These are phyloP conservation scores for Notothenia rossii DNA, from an alignment of 2,113 vertebrate genomes.

Conservation along the genomic window DNA sequence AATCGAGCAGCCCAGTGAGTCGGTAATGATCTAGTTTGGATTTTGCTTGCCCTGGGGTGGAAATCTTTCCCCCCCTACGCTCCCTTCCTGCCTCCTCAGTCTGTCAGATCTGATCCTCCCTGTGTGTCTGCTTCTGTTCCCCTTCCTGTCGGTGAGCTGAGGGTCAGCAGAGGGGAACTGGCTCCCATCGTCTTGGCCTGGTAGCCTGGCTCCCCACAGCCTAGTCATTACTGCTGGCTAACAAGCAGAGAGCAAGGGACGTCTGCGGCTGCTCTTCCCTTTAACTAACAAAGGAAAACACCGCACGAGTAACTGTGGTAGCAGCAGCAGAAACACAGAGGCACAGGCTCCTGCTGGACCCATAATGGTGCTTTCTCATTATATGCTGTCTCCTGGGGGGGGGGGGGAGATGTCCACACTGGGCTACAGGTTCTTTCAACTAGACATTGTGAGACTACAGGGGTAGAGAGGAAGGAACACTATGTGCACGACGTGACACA, in stretches of 20 bases:
- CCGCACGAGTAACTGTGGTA: slow-evolving; percentile 68
- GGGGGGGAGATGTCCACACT: slow-evolving; percentile 43
- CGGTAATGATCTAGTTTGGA: slow-evolving; percentile 45
- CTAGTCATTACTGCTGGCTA: slow-evolving; percentile 79
- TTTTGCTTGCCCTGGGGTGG: slow-evolving; percentile 15
- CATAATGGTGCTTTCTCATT: slow-evolving; percentile 76
- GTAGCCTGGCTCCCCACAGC: slow-evolving; percentile 71
- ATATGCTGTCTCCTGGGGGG: slow-evolving; percentile 53
- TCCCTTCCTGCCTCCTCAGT: slow-evolving; percentile 39
- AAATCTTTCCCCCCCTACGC: slow-evolving; percentile 17
- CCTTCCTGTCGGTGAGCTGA: slow-evolving; percentile 66
- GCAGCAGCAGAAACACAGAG: slow-evolving; percentile 50
- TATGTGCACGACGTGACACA: slow-evolving; percentile 53
- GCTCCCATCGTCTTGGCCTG: slow-evolving; percentile 70
- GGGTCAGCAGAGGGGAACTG: slow-evolving; percentile 65
- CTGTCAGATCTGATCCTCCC: slow-evolving; percentile 67
- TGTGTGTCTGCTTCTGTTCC: slow-evolving; percentile 66
- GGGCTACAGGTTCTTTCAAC: slow-evolving; percentile 74
- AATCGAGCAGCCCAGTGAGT: background rate
- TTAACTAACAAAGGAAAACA: slow-evolving; percentile 78
- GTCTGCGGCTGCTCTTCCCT: slow-evolving; percentile 69
- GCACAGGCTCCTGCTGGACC: slow-evolving; percentile 64
- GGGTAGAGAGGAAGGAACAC: slow-evolving; percentile 54
- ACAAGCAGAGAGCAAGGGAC: slow-evolving; percentile 74
- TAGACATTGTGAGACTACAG: slow-evolving; percentile 51